These are phyloP conservation scores for Onychostruthus taczanowskii DNA, from an alignment of 2,113 vertebrate genomes.

Conservation along the genomic window DNA sequence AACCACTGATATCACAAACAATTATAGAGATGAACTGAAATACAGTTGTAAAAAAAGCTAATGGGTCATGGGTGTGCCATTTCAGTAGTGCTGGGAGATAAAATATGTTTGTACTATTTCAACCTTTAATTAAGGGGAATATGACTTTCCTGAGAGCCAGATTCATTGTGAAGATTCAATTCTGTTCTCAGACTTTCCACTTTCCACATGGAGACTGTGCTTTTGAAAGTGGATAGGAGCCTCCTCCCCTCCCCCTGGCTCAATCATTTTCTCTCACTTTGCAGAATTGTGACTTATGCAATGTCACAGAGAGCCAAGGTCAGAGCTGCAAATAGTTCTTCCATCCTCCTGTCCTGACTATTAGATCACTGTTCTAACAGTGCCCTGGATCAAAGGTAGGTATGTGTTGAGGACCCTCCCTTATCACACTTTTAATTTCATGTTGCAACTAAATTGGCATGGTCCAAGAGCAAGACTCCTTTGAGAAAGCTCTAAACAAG, in stretches of 20 bases:
- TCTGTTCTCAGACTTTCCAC: neutral
- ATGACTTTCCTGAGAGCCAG: neutral
- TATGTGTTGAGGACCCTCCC: neutral
- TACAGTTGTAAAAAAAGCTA: constrained; percentile 11
- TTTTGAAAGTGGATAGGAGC: neutral
- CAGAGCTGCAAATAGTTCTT: constrained; percentile 18
- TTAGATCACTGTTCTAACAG: neutral
- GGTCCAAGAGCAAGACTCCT: neutral
- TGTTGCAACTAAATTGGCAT: neutral
- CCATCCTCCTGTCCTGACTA: neutral
- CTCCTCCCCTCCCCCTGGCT: neutral
- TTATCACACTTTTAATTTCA: neutral
- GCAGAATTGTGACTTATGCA: constrained; percentile 38
- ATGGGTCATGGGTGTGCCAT: neutral
- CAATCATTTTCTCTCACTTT: constrained; percentile 46
- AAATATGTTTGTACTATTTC: constrained; percentile 21
- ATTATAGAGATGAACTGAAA: constrained; percentile 9
- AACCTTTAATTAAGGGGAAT: constrained; percentile 1
- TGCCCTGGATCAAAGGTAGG: neutral
- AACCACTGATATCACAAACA: constrained; percentile 19
- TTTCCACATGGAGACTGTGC: neutral
- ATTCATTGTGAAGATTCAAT: neutral
- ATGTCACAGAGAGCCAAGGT: neutral
- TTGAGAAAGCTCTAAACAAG: neutral
- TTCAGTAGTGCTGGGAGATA: constrained; percentile 5